phyloP scores from a whole-genome alignment of 2,888 invertebrate genomes.

The Ligdia adustata region DNA sequence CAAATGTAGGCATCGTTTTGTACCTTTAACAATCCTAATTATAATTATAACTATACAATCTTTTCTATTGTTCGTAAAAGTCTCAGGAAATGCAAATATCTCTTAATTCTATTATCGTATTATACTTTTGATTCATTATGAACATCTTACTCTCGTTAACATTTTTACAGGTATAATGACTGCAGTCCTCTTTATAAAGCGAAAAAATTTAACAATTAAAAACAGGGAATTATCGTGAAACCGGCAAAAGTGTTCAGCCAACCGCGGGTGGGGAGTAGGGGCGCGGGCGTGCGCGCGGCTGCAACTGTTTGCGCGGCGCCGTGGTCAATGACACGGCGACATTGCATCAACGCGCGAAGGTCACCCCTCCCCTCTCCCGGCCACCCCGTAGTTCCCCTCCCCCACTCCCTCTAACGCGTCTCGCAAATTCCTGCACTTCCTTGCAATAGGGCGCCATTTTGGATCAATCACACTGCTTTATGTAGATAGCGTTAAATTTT shows the following conservation, averaged over 20 bases:
- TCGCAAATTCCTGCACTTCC: conserved; percentile 53
- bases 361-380: conserved; percentile 49
- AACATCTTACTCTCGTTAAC: too few relatives aligned
- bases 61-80: too few relatives aligned
- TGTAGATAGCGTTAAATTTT: conserved; percentile 20
- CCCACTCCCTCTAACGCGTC: conserved; percentile 51
- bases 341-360: conserved; percentile 58
- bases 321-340: conserved; percentile 80
- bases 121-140: too few relatives aligned
- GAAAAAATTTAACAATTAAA: conserved; percentile 34
- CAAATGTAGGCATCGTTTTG: background rate
- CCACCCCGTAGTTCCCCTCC: conserved; percentile 43
- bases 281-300: conserved; percentile 47
- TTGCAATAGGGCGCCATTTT: conserved; percentile 44
- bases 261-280: too few relatives aligned
- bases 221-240: conserved; percentile 37
- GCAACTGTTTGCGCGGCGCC: conserved; percentile 43
- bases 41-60: too few relatives aligned
- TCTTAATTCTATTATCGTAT: too few relatives aligned
- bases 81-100: too few relatives aligned
- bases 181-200: conserved; percentile 25
- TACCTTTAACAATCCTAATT: too few relatives aligned
- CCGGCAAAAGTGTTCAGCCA: conserved; percentile 48
- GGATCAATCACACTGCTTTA: conserved; percentile 37
- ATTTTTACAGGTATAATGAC: too few relatives aligned